Evolutionary conservation across 2,113 vertebrate species (phyloP).

Genomic region (Numida meleagris): DNA sequence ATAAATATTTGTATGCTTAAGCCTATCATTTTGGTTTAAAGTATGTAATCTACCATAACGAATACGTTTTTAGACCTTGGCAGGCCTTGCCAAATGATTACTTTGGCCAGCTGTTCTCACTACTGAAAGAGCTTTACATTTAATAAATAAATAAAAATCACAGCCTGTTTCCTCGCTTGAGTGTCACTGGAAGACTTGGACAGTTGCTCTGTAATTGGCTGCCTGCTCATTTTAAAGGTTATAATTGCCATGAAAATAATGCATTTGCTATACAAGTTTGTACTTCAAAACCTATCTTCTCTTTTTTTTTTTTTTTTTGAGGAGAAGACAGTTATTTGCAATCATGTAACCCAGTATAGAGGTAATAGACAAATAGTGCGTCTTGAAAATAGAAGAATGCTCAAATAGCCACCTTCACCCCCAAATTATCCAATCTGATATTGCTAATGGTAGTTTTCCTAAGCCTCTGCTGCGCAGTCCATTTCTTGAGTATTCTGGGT

Average conservation of each 20-base stretch:
- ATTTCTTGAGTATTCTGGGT: not conserved
- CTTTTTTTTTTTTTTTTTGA: not conserved
- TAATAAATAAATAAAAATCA: not conserved
- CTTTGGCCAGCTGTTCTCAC: slow-evolving; percentile 54
- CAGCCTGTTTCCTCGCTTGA: not conserved
- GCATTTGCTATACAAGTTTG: not conserved
- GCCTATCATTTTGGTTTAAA: slow-evolving; percentile 28
- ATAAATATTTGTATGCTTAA: slow-evolving; percentile 8
- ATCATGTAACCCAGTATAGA: not conserved
- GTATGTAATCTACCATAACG: not conserved
- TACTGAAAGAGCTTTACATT: not conserved
- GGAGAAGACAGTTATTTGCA: not conserved
- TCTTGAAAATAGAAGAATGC: not conserved
- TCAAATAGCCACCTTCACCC: not conserved
- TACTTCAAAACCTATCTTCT: not conserved
- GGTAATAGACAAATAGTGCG: not conserved
- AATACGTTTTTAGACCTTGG: not conserved
- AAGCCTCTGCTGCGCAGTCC: not conserved
- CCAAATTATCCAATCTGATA: not conserved
- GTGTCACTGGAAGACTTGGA: not conserved
- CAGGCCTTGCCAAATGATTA: slow-evolving; percentile 19
- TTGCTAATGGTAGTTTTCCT: not conserved
- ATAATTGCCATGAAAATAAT: slow-evolving; percentile 34
- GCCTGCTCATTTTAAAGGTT: slow-evolving; percentile 9
- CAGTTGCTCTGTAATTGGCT: not conserved